These are phyloP conservation scores for Lasioglossum morio DNA, from an alignment of 2,888 invertebrate species.

Conservation along the genomic window DNA sequence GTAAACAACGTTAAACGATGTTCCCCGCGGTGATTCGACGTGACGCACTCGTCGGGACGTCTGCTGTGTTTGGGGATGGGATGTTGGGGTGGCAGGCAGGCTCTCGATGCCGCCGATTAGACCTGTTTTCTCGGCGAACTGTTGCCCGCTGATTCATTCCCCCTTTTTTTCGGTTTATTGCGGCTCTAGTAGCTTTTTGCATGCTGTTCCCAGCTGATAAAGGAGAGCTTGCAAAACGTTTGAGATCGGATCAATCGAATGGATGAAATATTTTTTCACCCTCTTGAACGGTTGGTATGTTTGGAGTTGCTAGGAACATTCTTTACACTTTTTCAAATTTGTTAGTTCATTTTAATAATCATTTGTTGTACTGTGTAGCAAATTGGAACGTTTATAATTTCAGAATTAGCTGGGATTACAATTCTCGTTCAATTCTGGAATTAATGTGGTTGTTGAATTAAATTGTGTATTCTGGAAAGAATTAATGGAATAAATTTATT, in stretches of 20 bases:
- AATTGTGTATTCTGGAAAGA: no score
- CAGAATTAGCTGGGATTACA: no score
- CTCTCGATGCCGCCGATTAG: constrained; percentile 46
- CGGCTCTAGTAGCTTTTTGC: neutral
- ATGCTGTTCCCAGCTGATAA: constrained; percentile 17
- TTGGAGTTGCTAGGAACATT: neutral
- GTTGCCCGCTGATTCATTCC: constrained; percentile 33
- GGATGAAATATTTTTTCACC: neutral
- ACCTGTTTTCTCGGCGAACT: constrained; percentile 37
- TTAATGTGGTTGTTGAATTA: no score
- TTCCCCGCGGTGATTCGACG: constrained; percentile 47
- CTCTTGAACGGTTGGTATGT: neutral
- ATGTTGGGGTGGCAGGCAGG: constrained; percentile 22
- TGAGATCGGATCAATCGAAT: neutral
- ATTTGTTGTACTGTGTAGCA: neutral
- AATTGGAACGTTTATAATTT: neutral
- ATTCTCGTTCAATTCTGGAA: no score
- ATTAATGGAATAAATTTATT: no score
- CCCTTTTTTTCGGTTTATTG: constrained; percentile 7
- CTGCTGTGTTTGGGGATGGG: constrained; percentile 29
- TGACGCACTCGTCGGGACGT: constrained; percentile 34
- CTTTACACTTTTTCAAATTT: neutral
- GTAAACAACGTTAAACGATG: constrained; percentile 52
- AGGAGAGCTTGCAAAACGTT: neutral
- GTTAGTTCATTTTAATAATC: neutral